phyloP scores from a whole-genome alignment of 1,140 invertebrate genomes.

The Drosophila jambulina region DNA sequence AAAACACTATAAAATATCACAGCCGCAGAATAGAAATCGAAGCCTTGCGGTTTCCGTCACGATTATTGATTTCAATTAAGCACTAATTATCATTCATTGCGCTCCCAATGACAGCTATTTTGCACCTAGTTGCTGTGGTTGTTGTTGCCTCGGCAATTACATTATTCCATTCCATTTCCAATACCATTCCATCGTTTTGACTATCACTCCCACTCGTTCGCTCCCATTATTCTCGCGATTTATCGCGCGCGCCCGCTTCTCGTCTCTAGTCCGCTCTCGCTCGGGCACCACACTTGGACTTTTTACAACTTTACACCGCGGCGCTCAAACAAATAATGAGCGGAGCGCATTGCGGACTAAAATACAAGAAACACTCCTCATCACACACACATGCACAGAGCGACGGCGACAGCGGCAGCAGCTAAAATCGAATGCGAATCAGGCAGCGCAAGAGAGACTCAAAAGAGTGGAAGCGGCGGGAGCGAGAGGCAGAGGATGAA shows the following conservation, averaged over 20 bases:
- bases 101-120: conserved; percentile 55
- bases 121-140: conserved; percentile 59
- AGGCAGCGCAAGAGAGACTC: conserved; percentile 62
- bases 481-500: conserved; percentile 3
- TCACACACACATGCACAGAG: conserved; percentile 59
- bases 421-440: conserved; percentile 82
- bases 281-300: conserved; percentile 69
- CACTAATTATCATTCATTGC: conserved; percentile 79
- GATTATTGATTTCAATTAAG: conserved; percentile 82
- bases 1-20: conserved; percentile 43
- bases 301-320: conserved; percentile 85
- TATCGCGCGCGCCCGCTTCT: conserved; percentile 40
- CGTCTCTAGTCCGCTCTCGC: conserved; percentile 33
- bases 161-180: conserved; percentile 73
- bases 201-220: conserved; percentile 72
- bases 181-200: conserved; percentile 46
- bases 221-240: conserved; percentile 42
- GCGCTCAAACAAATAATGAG: conserved; percentile 85
- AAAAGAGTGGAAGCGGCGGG: conserved; percentile 44
- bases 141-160: conserved; percentile 74
- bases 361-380: conserved; percentile 81
- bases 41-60: conserved; percentile 67
- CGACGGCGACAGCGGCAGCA: conserved; percentile 55
- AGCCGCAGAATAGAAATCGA: conserved; percentile 56
- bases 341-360: conserved; percentile 81